A percentile compares a stretch with the other conserved stretches of the same genome.
Evolutionary conservation across 2,888 invertebrate genomes (phyloP).

Genomic region (Andrena bicolor): DNA sequence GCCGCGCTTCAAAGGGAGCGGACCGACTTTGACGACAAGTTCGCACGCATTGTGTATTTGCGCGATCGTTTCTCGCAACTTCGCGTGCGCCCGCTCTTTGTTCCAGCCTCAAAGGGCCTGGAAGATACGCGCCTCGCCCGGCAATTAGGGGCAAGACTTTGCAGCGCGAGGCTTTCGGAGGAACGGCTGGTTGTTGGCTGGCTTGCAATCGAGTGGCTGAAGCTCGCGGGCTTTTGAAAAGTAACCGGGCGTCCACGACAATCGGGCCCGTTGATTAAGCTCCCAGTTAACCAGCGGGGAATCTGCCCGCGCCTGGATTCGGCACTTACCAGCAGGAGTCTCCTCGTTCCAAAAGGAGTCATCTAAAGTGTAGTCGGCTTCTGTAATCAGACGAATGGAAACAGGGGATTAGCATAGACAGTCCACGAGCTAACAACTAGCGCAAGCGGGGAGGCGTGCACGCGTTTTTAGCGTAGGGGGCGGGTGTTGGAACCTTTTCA

Average conservation of each 20-base stretch:
- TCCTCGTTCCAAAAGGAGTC: conserved; percentile 97
- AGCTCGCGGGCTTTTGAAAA: conserved; percentile 7
- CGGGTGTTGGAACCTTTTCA: background rate
- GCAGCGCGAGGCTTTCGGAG: background rate
- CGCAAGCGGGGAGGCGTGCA: background rate
- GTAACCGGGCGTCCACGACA: background rate
- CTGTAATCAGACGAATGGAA: conserved; percentile 85
- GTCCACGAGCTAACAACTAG: too few relatives aligned
- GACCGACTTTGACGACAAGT: conserved; percentile 35
- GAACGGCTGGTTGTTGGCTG: background rate
- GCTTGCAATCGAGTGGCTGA: conserved; percentile 1
- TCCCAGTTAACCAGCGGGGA: background rate
- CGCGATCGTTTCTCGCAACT: conserved; percentile 40
- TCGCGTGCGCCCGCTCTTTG: conserved; percentile 29
- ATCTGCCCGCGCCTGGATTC: background rate
- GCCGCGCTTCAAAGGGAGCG: conserved; percentile 23
- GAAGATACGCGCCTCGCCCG: conserved; percentile 16
- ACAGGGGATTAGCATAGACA: conserved; percentile 2
- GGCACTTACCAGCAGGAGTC: conserved; percentile 94
- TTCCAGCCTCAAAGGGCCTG: conserved; percentile 17
- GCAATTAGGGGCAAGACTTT: conserved; percentile 13
- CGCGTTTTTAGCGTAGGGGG: background rate
- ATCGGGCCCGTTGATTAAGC: background rate
- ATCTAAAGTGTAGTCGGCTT: conserved; percentile 96
- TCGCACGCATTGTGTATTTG: conserved; percentile 41